Percentiles rank a stretch among this genome's conserved stretches.
phyloP scores from a whole-genome alignment of 1,140 invertebrate genomes.

The Ceratoteleas bidentatus region DNA sequence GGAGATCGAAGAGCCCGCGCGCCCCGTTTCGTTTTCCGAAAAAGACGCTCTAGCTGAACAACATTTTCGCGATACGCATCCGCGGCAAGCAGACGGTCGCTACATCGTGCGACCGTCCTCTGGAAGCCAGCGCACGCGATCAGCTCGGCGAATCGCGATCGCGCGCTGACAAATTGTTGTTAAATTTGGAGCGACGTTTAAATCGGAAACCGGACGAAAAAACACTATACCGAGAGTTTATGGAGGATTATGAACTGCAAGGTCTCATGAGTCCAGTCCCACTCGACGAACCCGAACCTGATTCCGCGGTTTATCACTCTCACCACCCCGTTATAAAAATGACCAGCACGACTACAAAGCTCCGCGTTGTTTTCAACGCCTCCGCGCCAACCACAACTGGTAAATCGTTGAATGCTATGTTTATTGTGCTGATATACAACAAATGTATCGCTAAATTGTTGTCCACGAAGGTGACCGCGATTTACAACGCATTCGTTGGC shows the following conservation, averaged over 20 bases:
- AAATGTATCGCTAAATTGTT: too few relatives aligned
- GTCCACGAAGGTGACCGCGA: too few relatives aligned
- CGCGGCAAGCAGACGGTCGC: not conserved
- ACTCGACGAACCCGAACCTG: not conserved
- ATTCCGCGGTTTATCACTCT: not conserved
- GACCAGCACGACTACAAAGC: not conserved
- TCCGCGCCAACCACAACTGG: not conserved
- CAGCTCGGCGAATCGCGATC: not conserved
- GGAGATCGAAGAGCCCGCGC: not conserved
- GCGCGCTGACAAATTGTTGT: not conserved
- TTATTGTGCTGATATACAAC: not conserved
- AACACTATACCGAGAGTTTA: not conserved
- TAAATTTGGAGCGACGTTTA: not conserved
- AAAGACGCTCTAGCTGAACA: not conserved
- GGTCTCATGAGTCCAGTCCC: not conserved
- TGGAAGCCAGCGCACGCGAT: not conserved
- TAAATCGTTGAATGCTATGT: not conserved
- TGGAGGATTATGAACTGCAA: not conserved
- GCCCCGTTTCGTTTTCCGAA: not conserved
- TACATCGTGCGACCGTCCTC: constrained; percentile 5
- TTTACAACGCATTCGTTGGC: too few relatives aligned
- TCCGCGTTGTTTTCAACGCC: not conserved
- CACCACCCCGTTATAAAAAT: not conserved
- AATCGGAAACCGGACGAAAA: not conserved
- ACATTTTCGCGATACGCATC: constrained; percentile 8